These are phyloP conservation scores for Lysandra bellargus DNA, from an alignment of 2,888 invertebrate species.

Conservation along the genomic window DNA sequence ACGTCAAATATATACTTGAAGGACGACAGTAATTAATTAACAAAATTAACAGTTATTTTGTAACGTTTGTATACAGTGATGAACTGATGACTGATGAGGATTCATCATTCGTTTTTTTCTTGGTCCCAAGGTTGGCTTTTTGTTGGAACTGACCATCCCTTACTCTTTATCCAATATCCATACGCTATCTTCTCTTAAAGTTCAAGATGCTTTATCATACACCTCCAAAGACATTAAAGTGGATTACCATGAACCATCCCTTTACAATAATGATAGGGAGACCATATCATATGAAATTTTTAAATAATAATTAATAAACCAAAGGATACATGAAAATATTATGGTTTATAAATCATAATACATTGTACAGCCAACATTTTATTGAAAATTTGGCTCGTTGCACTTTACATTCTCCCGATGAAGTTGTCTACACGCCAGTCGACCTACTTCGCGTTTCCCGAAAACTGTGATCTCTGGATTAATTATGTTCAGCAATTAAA, in stretches of 20 bases:
- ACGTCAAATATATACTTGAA: not conserved
- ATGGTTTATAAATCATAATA: not conserved
- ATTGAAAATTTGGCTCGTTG: not conserved
- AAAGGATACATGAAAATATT: not conserved
- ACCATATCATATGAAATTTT: too few relatives aligned
- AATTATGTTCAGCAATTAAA: constrained; percentile 77
- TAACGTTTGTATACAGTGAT: not conserved
- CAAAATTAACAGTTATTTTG: not conserved
- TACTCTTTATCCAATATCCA: not conserved
- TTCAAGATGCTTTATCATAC: too few relatives aligned
- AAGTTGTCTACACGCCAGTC: constrained; percentile 37
- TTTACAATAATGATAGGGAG: too few relatives aligned
- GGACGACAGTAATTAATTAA: not conserved
- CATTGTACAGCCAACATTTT: not conserved
- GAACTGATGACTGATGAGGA: not conserved
- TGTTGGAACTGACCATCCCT: not conserved
- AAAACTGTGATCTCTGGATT: constrained; percentile 59
- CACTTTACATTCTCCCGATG: constrained; percentile 26
- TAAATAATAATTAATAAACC: too few relatives aligned
- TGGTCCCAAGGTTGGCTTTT: not conserved
- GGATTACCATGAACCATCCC: too few relatives aligned
- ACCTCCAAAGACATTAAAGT: too few relatives aligned
- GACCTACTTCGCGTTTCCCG: constrained; percentile 52
- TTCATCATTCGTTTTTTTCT: not conserved
- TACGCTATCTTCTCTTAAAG: not conserved